These are phyloP conservation scores for Ceyx cyanopectus DNA, from an alignment of 2,113 vertebrate species.

Conservation along the genomic window DNA sequence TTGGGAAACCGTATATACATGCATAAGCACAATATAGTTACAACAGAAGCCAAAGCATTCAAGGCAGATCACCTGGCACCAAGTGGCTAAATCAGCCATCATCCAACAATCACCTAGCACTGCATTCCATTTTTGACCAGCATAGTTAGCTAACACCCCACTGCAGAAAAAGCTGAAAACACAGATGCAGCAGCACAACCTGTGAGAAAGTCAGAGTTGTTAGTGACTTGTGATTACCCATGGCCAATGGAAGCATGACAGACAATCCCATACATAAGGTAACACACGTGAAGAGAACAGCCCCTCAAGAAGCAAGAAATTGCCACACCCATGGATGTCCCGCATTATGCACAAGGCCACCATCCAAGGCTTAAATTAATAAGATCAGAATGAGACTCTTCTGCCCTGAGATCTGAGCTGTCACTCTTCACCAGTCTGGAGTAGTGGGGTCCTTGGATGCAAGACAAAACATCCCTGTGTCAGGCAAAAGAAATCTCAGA, in stretches of 20 bases:
- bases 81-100: neutral
- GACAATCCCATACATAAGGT: neutral
- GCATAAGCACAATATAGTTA: neutral
- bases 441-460: no score
- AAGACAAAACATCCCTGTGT: neutral
- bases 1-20: neutral
- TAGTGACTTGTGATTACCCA: neutral
- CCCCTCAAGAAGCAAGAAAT: fast-evolving
- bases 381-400: no score
- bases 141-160: neutral
- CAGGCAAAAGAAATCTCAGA: neutral
- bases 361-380: neutral
- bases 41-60: neutral
- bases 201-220: neutral
- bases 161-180: neutral
- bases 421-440: neutral
- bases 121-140: neutral
- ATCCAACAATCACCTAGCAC: neutral
- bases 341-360: neutral
- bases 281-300: neutral
- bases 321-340: fast-evolving
- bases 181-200: neutral
- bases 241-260: neutral
- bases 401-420: neutral
- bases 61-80: neutral